Evolutionary conservation across 2,888 invertebrate genomes (phyloP).

Genomic region (Osedax fenrisi): DNA sequence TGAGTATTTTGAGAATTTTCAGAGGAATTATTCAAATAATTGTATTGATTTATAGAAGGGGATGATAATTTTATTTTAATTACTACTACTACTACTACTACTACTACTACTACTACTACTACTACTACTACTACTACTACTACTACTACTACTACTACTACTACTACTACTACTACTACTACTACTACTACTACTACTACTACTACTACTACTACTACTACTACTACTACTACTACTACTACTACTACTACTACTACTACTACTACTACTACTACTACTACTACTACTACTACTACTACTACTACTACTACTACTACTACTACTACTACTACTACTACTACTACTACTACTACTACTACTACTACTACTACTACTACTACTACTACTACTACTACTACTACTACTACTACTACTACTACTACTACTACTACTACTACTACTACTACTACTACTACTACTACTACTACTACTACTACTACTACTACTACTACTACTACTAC

Average conservation of each 20-base stretch:
- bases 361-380: constrained; percentile 15
- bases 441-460: constrained; percentile 29
- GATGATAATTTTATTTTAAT: background rate
- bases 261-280: background rate
- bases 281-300: background rate
- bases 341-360: constrained; percentile 17
- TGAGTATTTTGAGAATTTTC: too few relatives aligned
- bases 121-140: background rate
- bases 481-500: constrained; percentile 28
- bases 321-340: constrained; percentile 11
- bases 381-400: constrained; percentile 20
- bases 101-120: background rate
- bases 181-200: background rate
- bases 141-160: background rate
- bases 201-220: constrained; percentile 9
- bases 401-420: constrained; percentile 28
- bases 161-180: background rate
- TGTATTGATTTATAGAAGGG: too few relatives aligned
- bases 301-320: background rate
- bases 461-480: constrained; percentile 27
- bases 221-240: constrained; percentile 10
- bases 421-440: constrained; percentile 28
- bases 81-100: background rate
- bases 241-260: constrained; percentile 4
- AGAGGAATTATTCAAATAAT: too few relatives aligned